Percentiles rank a stretch among this genome's conserved stretches.
Evolutionary conservation across 2,888 invertebrate genomes (phyloP).

Genomic region (Syrphus vitripennis): DNA sequence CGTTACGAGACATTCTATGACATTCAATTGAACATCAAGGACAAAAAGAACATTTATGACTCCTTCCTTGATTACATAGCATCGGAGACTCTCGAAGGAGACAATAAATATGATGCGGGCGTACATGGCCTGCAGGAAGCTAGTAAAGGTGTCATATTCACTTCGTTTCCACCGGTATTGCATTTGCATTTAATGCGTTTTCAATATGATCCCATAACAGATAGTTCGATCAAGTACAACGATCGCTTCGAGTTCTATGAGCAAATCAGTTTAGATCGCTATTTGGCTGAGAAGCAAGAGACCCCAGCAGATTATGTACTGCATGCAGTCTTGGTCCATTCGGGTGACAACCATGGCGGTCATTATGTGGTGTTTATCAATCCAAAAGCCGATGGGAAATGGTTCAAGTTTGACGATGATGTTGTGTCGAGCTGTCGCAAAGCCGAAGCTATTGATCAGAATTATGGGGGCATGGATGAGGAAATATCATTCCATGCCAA

Average conservation of each 20-base stretch:
- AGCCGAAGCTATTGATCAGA: constrained; percentile 97
- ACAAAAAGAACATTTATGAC: constrained; percentile 97
- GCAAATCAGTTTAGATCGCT: constrained; percentile 93
- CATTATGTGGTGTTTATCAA: constrained; percentile 99
- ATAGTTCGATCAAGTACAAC: constrained; percentile 98
- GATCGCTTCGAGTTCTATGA: constrained; percentile 98
- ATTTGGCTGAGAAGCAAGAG: constrained; percentile 83
- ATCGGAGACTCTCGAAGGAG: constrained; percentile 96
- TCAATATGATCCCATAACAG: constrained; percentile 98
- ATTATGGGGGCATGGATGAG: constrained; percentile 98
- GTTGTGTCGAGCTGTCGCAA: constrained; percentile 98
- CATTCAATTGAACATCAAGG: constrained; percentile 98
- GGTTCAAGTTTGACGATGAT: constrained; percentile 98
- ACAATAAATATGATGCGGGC: constrained; percentile 99
- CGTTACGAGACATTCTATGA: constrained; percentile 99
- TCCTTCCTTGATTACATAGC: constrained; percentile 98
- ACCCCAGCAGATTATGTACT: constrained; percentile 92
- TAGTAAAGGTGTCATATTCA: constrained; percentile 98
- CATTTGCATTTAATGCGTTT: constrained; percentile 99
- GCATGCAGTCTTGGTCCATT: constrained; percentile 99
- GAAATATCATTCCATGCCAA: constrained; percentile 95
- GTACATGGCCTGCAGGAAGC: constrained; percentile 94
- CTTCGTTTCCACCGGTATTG: constrained; percentile 97
- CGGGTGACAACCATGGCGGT: constrained; percentile 99
- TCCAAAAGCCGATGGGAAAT: constrained; percentile 96